A percentile compares a stretch with the other conserved stretches of the same genome.
These are phyloP conservation scores for Suricata suricatta DNA, from an alignment of 2,113 vertebrate species.

Conservation along the genomic window DNA sequence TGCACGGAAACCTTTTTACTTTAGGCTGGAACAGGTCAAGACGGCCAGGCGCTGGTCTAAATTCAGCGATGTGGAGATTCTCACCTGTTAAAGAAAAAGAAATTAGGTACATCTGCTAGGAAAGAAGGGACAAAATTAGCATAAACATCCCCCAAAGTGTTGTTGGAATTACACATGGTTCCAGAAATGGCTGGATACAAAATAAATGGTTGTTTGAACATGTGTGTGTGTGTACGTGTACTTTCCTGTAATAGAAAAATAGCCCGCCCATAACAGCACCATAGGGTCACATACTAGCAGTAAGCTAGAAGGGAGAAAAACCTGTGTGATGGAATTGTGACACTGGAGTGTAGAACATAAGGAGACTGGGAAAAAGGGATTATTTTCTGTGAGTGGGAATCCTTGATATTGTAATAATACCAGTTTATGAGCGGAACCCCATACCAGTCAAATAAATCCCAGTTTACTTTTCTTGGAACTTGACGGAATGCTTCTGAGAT, in stretches of 20 bases:
- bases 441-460: not conserved
- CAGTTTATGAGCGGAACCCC: not conserved
- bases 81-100: not conserved
- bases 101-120: not conserved
- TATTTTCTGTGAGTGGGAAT: not conserved
- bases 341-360: not conserved
- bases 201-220: not conserved
- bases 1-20: not conserved
- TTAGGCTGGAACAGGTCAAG: not conserved
- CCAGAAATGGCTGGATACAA: not conserved
- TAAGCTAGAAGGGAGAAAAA: no score
- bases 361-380: not conserved
- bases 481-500: not conserved
- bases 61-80: not conserved
- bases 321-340: not conserved
- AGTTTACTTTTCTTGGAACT: not conserved
- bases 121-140: not conserved
- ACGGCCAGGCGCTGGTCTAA: not conserved
- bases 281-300: not conserved
- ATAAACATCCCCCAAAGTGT: not conserved
- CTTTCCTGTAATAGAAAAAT: not conserved
- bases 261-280: no score
- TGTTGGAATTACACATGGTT: not conserved
- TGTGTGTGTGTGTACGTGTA: fast-evolving
- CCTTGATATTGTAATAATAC: not conserved